Conservation (phyloP, 2,797 vertebrate genomes). For the Leptatherina wallacei region DNA sequence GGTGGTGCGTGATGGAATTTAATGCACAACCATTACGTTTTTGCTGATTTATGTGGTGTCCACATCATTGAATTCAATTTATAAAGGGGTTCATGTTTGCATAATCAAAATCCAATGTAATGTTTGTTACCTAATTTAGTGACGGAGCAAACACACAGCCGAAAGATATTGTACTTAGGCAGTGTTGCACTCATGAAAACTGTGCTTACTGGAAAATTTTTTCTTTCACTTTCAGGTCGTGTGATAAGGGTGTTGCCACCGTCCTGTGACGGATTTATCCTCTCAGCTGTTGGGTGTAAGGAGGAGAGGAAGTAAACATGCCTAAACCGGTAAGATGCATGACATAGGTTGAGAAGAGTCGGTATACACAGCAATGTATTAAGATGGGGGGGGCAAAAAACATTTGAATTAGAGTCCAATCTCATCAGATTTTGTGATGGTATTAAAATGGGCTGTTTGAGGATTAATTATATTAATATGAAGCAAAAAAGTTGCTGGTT, state of each 20-base stretch:
- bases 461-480: constrained; percentile 13
- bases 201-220: background rate
- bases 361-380: background rate
- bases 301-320: constrained; percentile 86
- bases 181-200: background rate
- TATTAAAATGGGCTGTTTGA: background rate
- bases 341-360: background rate
- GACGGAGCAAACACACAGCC: background rate
- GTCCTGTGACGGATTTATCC: constrained; percentile 63
- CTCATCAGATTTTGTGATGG: constrained; percentile 1
- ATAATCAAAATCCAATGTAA: background rate
- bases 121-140: background rate
- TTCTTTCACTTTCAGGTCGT: constrained; percentile 58
- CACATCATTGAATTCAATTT: background rate
- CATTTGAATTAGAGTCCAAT: background rate
- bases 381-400: background rate
- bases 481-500: constrained; percentile 17
- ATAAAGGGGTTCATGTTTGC: background rate
- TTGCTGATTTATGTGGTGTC: background rate
- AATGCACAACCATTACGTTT: constrained; percentile 11
- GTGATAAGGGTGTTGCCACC: constrained; percentile 43
- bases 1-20: constrained; percentile 3
- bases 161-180: background rate
- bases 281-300: constrained; percentile 66
- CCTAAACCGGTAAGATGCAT: constrained; percentile 90